phyloP scores from a whole-genome alignment of 2,797 vertebrate species.

The Garrulus glandarius region DNA sequence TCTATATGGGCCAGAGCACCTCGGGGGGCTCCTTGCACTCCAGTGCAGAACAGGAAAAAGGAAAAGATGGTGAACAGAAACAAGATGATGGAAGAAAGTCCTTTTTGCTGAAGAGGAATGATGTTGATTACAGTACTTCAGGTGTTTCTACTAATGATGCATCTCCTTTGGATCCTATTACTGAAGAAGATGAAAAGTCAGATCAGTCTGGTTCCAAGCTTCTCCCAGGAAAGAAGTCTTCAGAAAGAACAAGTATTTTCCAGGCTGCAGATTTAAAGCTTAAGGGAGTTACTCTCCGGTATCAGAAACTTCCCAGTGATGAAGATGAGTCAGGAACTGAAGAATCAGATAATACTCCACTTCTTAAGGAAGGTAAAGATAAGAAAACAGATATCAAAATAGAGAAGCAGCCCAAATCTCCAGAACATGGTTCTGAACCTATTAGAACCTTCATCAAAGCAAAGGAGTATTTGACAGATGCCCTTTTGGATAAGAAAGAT shows the following conservation, averaged over 20 bases:
- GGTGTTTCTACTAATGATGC: slow-evolving; percentile 79
- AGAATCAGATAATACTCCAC: slow-evolving; percentile 89
- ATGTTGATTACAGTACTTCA: slow-evolving; percentile 83
- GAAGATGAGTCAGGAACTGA: slow-evolving; percentile 92
- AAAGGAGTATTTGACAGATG: slow-evolving; percentile 91
- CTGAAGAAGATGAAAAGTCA: slow-evolving; percentile 93
- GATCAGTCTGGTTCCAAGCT: slow-evolving; percentile 88
- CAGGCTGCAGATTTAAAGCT: slow-evolving; percentile 89
- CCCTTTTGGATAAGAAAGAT: slow-evolving; percentile 95
- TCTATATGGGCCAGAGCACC: slow-evolving; percentile 84
- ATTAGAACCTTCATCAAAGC: slow-evolving; percentile 84
- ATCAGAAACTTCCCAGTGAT: slow-evolving; percentile 94
- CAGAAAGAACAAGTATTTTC: slow-evolving; percentile 85
- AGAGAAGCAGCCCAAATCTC: slow-evolving; percentile 73
- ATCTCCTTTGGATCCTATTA: slow-evolving; percentile 91
- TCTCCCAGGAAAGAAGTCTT: slow-evolving; percentile 81
- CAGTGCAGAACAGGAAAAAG: slow-evolving; percentile 81
- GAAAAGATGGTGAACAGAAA: slow-evolving; percentile 84
- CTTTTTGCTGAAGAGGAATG: slow-evolving; percentile 79
- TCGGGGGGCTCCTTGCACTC: slow-evolving; percentile 80
- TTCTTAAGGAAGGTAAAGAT: slow-evolving; percentile 85
- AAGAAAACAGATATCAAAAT: slow-evolving; percentile 73
- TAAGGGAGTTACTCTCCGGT: slow-evolving; percentile 84
- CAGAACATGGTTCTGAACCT: slow-evolving; percentile 73
- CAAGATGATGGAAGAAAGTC: slow-evolving; percentile 85